Conservation (phyloP, 2,113 vertebrate genomes). For the Capricornis sumatraensis region DNA sequence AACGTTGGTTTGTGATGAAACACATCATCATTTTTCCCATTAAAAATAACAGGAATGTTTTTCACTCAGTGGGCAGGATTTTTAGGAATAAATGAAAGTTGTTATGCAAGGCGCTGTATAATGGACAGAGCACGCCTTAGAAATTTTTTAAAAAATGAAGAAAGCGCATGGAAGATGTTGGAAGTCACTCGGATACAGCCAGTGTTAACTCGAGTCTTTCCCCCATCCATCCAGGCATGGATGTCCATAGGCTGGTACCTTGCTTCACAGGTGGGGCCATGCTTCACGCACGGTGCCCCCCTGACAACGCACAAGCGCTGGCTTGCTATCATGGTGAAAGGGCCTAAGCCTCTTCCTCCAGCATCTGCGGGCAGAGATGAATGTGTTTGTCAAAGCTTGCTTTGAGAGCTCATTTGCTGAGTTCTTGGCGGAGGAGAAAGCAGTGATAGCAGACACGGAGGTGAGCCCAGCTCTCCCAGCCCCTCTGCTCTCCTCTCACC, state of each 20-base stretch:
- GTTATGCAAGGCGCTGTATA: background rate
- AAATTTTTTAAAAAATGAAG: background rate
- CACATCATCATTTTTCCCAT: background rate
- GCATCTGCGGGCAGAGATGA: background rate
- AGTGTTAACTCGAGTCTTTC: background rate
- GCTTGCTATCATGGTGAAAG: fast-evolving
- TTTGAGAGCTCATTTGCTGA: background rate
- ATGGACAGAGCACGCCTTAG: background rate
- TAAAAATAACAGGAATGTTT: background rate
- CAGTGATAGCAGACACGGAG: background rate
- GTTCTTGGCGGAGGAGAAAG: background rate
- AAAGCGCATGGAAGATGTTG: background rate
- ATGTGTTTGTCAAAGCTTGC: background rate
- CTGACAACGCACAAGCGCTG: background rate
- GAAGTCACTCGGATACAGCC: background rate
- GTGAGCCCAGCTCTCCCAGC: background rate
- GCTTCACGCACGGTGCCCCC: background rate
- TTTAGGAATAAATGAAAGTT: background rate
- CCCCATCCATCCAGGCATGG: background rate
- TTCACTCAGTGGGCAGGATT: background rate
- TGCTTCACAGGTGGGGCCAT: background rate
- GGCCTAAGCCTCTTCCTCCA: background rate
- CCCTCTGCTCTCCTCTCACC: background rate
- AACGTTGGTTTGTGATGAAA: background rate
- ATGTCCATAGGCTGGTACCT: background rate